These are phyloP conservation scores for Riptortus pedestris DNA, from an alignment of 1,140 invertebrate genomes.

Conservation along the genomic window DNA sequence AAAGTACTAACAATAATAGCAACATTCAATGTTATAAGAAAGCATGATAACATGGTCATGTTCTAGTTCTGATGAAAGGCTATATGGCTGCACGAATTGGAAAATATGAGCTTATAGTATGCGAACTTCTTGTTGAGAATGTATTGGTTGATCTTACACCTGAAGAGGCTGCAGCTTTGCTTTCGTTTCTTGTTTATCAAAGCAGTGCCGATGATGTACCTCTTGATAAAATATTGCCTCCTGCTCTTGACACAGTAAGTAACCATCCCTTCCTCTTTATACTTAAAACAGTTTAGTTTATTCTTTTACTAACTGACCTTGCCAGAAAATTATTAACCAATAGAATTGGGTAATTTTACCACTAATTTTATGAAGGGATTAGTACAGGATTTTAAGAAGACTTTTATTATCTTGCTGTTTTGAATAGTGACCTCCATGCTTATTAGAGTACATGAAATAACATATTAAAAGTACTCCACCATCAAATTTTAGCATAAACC, in stretches of 20 bases:
- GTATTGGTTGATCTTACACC: conserved; percentile 73
- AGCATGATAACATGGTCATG: too few species aligned
- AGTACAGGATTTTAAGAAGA: too few species aligned
- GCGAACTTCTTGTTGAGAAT: conserved; percentile 91
- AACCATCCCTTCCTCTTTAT: not conserved
- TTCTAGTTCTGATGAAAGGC: conserved; percentile 72
- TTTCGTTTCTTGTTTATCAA: conserved; percentile 69
- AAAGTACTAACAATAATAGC: too few species aligned
- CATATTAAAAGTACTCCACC: too few species aligned
- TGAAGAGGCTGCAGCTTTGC: conserved; percentile 81
- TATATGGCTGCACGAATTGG: conserved; percentile 93
- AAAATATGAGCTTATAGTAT: conserved; percentile 85
- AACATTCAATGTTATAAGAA: too few species aligned
- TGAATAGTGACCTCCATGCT: too few species aligned
- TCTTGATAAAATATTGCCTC: not conserved
- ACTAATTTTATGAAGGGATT: too few species aligned
- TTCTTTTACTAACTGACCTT: not conserved
- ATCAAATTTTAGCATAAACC: too few species aligned
- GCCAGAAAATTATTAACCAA: not conserved
- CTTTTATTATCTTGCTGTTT: too few species aligned
- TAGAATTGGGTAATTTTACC: too few species aligned
- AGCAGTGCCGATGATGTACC: conserved; percentile 1
- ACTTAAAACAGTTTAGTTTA: not conserved
- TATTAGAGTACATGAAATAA: too few species aligned
- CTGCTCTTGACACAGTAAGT: not conserved